Evolutionary conservation across 2,113 vertebrate species (phyloP).

Genomic region (Callospermophilus lateralis): DNA sequence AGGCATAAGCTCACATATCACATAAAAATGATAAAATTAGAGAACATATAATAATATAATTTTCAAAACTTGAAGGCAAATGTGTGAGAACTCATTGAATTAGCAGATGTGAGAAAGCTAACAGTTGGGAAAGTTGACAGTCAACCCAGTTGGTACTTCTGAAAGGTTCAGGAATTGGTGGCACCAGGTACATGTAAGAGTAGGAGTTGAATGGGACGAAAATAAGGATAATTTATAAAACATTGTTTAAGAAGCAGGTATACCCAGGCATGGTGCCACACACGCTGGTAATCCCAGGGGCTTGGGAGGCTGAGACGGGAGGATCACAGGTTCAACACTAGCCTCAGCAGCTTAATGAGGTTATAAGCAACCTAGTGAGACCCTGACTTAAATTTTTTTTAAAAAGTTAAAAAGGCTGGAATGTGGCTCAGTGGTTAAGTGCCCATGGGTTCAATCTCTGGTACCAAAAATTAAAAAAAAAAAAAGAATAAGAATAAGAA

Average conservation of each 20-base stretch:
- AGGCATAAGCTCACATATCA: background rate
- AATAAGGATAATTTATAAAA: background rate
- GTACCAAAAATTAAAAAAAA: no score
- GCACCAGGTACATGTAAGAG: background rate
- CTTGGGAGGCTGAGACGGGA: no score
- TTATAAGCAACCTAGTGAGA: no score
- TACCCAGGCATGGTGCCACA: no score
- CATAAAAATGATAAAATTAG: background rate
- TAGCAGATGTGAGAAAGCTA: background rate
- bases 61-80: constrained; percentile 32
- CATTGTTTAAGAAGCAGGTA: constrained; percentile 12
- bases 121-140: background rate
- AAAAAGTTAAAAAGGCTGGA: no score
- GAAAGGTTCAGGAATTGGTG: background rate
- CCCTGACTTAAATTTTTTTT: no score
- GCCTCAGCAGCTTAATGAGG: no score
- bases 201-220: background rate
- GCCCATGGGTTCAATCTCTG: no score
- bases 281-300: no score
- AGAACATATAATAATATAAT: background rate
- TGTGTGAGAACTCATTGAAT: background rate
- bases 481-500: background rate
- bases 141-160: background rate
- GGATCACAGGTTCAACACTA: no score
- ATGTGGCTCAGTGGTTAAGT: background rate